Percentiles rank a stretch among this genome's conserved stretches.
phyloP scores from a whole-genome alignment of 2,113 vertebrate genomes.

The Poeciliopsis retropinna region DNA sequence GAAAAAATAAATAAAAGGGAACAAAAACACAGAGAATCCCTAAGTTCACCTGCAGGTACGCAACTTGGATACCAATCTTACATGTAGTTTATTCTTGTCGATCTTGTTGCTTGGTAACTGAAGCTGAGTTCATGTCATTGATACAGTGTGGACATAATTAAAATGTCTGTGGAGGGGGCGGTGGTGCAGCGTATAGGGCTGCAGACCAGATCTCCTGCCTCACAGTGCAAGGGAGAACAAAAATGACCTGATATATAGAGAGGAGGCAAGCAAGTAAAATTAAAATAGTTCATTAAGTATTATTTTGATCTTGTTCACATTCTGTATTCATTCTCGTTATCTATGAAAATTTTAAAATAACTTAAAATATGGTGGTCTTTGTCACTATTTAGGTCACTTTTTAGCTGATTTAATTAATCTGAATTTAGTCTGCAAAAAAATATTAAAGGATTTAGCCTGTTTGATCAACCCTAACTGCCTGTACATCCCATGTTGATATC shows the following conservation, averaged over 20 bases:
- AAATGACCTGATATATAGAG: background rate
- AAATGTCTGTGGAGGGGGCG: slow-evolving; percentile 68
- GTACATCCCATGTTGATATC: background rate
- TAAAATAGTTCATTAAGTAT: background rate
- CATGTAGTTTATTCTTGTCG: slow-evolving; percentile 77
- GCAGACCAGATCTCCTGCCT: slow-evolving; percentile 19
- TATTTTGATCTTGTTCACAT: background rate
- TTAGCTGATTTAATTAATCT: background rate
- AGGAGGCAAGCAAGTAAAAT: background rate
- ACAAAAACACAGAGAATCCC: slow-evolving; percentile 46
- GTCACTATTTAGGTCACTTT: background rate
- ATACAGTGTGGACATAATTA: slow-evolving; percentile 75
- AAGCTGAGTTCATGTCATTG: slow-evolving; percentile 76
- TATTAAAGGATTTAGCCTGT: background rate
- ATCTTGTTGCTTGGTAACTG: slow-evolving; percentile 83
- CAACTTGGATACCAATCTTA: slow-evolving; percentile 73
- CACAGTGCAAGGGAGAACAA: background rate
- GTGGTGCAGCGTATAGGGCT: slow-evolving; percentile 49
- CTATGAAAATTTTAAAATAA: background rate
- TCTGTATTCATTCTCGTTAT: background rate
- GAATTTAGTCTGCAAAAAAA: too few relatives aligned
- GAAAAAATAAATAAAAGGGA: background rate
- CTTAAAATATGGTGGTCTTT: background rate
- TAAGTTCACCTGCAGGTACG: slow-evolving; percentile 68
- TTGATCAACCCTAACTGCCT: background rate